Evolutionary conservation across 2,113 vertebrate species (phyloP).

Genomic region (Aphyosemion australe): DNA sequence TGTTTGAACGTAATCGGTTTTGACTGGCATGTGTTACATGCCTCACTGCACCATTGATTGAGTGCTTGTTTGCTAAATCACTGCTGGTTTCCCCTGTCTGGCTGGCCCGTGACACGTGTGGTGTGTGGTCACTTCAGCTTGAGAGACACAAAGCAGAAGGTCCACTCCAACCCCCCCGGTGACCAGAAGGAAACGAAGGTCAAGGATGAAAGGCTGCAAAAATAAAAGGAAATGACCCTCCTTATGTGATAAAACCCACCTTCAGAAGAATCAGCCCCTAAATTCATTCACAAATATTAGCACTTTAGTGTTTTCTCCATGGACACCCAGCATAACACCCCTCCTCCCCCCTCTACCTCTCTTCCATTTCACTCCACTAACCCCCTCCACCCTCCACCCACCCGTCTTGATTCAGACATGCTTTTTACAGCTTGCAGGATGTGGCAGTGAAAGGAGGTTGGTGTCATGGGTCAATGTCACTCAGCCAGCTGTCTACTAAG

Average conservation of each 20-base stretch:
- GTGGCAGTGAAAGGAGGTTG: constrained; percentile 64
- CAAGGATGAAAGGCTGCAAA: constrained; percentile 16
- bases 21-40: constrained; percentile 90
- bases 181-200: constrained; percentile 24
- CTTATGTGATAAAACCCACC: constrained; percentile 18
- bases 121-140: constrained; percentile 76
- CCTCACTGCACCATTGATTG: constrained; percentile 89
- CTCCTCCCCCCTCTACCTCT: constrained; percentile 39
- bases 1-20: constrained; percentile 88
- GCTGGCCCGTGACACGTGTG: constrained; percentile 77
- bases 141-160: constrained; percentile 13
- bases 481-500: constrained; percentile 45
- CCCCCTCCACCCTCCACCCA: constrained; percentile 37
- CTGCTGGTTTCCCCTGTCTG: constrained; percentile 80
- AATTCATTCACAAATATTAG: constrained; percentile 55
- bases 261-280: constrained; percentile 14
- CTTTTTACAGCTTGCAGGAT: constrained; percentile 79
- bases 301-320: constrained; percentile 62
- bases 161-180: constrained; percentile 1
- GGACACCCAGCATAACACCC: constrained; percentile 64
- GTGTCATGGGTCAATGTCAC: constrained; percentile 77
- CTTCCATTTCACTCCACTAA: constrained; percentile 44
- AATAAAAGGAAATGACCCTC: constrained; percentile 1
- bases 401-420: constrained; percentile 66
- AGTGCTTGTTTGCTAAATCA: constrained; percentile 93